Conservation (phyloP, 2,888 invertebrate genomes). For the Torymus texanus region DNA sequence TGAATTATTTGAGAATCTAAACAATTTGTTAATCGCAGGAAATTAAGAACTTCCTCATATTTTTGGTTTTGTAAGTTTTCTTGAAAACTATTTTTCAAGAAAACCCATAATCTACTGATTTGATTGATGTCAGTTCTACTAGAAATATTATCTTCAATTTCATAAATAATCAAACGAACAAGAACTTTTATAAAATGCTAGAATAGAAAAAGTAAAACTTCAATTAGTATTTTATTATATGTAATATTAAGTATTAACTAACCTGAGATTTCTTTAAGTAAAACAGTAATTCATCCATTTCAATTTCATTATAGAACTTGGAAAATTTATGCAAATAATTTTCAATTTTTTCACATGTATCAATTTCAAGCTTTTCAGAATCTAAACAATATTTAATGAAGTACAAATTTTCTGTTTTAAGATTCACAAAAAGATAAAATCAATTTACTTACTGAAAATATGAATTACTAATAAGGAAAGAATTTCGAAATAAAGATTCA, state of each 20-base stretch:
- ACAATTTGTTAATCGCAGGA: constrained; percentile 61
- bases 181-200: constrained; percentile 66
- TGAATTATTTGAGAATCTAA: constrained; percentile 62
- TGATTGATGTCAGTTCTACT: constrained; percentile 54
- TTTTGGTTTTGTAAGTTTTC: constrained; percentile 55
- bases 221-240: constrained; percentile 9
- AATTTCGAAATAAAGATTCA: constrained; percentile 65
- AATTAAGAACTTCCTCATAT: constrained; percentile 59
- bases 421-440: constrained; percentile 1
- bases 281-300: constrained; percentile 61
- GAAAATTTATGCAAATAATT: constrained; percentile 63
- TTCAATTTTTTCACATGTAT: constrained; percentile 64
- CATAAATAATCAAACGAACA: constrained; percentile 64
- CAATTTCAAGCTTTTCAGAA: constrained; percentile 59
- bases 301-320: constrained; percentile 57
- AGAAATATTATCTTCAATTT: constrained; percentile 59
- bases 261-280: constrained; percentile 64
- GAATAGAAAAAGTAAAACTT: constrained; percentile 46
- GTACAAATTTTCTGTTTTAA: constrained; percentile 11
- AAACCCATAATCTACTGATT: constrained; percentile 65
- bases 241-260: constrained; percentile 31
- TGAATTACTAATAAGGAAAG: constrained; percentile 62
- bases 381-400: constrained; percentile 38
- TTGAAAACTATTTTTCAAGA: constrained; percentile 60
- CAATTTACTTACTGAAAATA: constrained; percentile 61